Evolutionary conservation across 2,113 vertebrate genomes (phyloP).

Genomic region (Ophiodon elongatus): DNA sequence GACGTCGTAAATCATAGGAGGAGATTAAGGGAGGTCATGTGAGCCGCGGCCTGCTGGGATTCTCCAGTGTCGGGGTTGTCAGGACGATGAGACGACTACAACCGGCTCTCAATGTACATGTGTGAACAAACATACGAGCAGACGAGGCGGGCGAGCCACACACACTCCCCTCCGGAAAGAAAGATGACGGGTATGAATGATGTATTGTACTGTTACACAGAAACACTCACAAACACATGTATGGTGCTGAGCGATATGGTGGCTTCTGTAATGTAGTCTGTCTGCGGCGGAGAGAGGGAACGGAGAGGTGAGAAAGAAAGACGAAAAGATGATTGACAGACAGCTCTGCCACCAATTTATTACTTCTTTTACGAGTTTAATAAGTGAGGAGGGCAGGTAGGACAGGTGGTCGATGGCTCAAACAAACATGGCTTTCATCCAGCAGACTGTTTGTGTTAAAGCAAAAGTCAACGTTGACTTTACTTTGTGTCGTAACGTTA

Average conservation of each 20-base stretch:
- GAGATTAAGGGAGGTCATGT: conserved; percentile 48
- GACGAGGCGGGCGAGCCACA: not conserved
- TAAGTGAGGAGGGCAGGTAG: too few relatives aligned
- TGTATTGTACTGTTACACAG: conserved; percentile 54
- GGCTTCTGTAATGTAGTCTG: conserved; percentile 8
- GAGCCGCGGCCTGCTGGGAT: conserved; percentile 33
- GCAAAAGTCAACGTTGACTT: too few relatives aligned
- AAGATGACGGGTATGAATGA: conserved; percentile 72
- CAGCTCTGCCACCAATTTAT: not conserved
- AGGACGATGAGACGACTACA: not conserved
- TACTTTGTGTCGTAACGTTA: too few relatives aligned
- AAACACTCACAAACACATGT: conserved; percentile 46
- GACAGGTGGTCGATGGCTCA: too few relatives aligned
- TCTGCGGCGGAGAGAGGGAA: conserved; percentile 23
- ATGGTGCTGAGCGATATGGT: conserved; percentile 4
- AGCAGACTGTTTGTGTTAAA: too few relatives aligned
- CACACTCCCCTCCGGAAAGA: conserved; percentile 54
- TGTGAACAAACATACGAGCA: conserved; percentile 57
- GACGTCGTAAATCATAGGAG: conserved; percentile 35
- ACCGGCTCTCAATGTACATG: not conserved
- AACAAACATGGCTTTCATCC: too few relatives aligned
- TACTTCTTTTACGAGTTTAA: not conserved
- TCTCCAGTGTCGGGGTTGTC: not conserved
- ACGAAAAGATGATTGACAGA: conserved; percentile 15
- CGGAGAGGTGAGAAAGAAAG: not conserved